A percentile compares a stretch with the other conserved stretches of the same genome.
Evolutionary conservation across 2,797 vertebrate species (phyloP).

Genomic region (Pseudopleuronectes americanus): DNA sequence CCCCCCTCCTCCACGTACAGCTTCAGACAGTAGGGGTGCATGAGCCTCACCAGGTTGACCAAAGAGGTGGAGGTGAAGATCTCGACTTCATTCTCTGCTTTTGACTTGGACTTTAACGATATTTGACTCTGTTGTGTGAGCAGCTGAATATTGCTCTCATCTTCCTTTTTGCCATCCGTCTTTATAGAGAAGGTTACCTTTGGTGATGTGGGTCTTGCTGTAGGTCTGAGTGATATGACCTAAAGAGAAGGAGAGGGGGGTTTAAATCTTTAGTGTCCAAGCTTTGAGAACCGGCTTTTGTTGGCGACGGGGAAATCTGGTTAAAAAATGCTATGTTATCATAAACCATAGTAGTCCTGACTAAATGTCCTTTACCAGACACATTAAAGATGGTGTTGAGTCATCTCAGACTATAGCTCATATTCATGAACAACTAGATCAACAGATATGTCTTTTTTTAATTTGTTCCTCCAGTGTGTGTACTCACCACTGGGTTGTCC

Average conservation of each 20-base stretch:
- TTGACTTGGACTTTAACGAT: slow-evolving; percentile 27
- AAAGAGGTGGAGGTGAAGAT: slow-evolving; percentile 81
- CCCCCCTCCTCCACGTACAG: slow-evolving; percentile 76
- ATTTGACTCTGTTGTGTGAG: slow-evolving; percentile 37
- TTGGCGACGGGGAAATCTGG: no score
- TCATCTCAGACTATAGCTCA: background rate
- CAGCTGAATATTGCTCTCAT: slow-evolving; percentile 49
- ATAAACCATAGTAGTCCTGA: background rate
- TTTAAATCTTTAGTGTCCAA: background rate
- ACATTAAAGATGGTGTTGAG: background rate
- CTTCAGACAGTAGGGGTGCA: slow-evolving; percentile 93
- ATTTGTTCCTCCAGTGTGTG: background rate
- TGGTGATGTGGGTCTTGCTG: slow-evolving; percentile 48
- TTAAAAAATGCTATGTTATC: no score
- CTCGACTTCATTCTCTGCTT: slow-evolving; percentile 56
- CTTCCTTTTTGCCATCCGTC: slow-evolving; percentile 83
- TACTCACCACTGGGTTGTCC: slow-evolving; percentile 77
- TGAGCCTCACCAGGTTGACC: slow-evolving; percentile 90
- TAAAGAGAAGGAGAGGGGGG: slow-evolving; percentile 7
- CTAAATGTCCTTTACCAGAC: background rate
- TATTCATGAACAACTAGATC: background rate
- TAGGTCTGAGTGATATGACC: slow-evolving; percentile 52
- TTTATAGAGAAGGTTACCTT: slow-evolving; percentile 61
- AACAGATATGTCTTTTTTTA: no score
- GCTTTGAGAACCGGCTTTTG: background rate